Evolutionary conservation across 2,888 invertebrate genomes (phyloP).

Genomic region (Ptychoptera contaminata): DNA sequence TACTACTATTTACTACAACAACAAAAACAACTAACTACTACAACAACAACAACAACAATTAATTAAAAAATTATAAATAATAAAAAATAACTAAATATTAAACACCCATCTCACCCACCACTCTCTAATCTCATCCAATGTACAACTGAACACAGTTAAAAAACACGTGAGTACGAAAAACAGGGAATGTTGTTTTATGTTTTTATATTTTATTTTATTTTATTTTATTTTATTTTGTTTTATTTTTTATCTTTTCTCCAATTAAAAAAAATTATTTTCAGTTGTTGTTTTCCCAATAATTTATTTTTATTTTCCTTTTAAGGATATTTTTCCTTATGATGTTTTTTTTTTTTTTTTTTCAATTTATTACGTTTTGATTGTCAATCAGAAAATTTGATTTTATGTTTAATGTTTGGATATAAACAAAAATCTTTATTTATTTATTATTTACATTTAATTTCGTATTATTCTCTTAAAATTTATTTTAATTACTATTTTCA

Average conservation of each 20-base stretch:
- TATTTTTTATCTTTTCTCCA: background rate
- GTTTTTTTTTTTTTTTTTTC: background rate
- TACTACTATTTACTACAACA: conserved; percentile 8
- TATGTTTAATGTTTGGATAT: too few species aligned
- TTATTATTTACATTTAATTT: too few species aligned
- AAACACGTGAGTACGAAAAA: conserved; percentile 11
- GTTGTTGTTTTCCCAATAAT: background rate
- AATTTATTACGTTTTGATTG: background rate
- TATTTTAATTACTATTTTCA: too few species aligned
- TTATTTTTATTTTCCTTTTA: background rate
- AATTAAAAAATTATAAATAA: background rate
- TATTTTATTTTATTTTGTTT: background rate
- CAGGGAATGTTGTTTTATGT: conserved; percentile 1
- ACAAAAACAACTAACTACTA: conserved; percentile 1
- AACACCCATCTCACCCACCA: conserved; percentile 3
- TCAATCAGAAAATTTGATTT: too few species aligned
- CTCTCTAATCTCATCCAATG: conserved; percentile 2
- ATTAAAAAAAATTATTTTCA: background rate
- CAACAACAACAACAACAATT: conserved; percentile 1
- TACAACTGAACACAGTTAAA: background rate
- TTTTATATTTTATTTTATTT: conserved; percentile 1
- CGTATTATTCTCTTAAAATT: too few species aligned
- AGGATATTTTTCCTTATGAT: background rate
- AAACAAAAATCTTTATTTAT: too few species aligned
- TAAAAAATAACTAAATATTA: conserved; percentile 2